Conservation (phyloP, 2,113 vertebrate genomes). For the Prunella himalayana region DNA sequence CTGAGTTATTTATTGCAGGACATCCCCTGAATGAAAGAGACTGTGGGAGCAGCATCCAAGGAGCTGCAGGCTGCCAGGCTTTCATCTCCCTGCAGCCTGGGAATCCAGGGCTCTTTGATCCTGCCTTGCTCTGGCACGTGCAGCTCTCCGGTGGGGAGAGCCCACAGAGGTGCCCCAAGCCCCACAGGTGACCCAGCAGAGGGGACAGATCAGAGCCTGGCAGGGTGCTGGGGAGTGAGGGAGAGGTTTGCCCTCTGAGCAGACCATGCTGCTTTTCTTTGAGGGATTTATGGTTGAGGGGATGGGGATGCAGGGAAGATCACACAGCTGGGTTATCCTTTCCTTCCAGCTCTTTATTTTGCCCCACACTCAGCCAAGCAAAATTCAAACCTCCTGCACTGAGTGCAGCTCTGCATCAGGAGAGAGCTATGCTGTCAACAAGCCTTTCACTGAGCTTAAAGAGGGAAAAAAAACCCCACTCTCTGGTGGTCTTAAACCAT, state of each 20-base stretch:
- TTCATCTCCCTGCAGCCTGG: neutral
- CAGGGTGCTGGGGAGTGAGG: neutral
- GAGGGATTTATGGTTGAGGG: fast-evolving
- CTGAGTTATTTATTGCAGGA: neutral
- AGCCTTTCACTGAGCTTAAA: neutral
- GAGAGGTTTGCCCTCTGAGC: neutral
- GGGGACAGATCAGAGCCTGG: neutral
- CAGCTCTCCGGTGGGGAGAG: neutral
- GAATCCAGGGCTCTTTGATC: neutral
- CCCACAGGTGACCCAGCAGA: neutral
- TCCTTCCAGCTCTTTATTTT: neutral
- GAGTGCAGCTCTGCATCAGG: neutral
- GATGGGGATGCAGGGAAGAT: neutral
- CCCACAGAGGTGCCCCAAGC: neutral
- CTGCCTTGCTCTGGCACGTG: neutral
- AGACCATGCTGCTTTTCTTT: neutral
- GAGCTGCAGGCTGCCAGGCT: neutral
- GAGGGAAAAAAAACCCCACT: fast-evolving
- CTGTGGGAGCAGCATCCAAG: neutral
- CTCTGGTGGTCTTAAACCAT: neutral
- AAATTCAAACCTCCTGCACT: neutral
- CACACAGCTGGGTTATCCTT: fast-evolving
- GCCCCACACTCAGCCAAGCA: neutral
- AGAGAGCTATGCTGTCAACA: neutral
- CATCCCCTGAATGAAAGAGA: neutral